Evolutionary conservation across 2,113 vertebrate genomes (phyloP).

Genomic region (Thunnus maccoyii): DNA sequence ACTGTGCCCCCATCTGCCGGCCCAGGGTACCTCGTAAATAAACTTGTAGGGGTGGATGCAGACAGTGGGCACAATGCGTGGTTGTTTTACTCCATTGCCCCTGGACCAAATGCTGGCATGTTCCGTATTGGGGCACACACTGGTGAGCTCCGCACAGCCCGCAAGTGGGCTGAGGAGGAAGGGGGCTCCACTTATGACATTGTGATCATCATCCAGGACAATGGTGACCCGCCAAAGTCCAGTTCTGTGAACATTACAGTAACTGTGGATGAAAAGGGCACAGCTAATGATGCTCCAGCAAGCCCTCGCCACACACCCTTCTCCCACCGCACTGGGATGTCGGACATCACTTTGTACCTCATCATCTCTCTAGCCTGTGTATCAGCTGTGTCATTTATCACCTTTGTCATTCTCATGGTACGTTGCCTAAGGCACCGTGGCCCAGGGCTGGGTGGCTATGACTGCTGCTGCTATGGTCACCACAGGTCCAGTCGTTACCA

Average conservation of each 20-base stretch:
- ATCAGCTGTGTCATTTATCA: slow-evolving; percentile 87
- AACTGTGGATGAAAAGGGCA: slow-evolving; percentile 86
- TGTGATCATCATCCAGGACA: slow-evolving; percentile 87
- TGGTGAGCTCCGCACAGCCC: slow-evolving; percentile 88
- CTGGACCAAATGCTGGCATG: slow-evolving; percentile 81
- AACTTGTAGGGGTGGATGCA: slow-evolving; percentile 90
- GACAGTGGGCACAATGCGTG: slow-evolving; percentile 94
- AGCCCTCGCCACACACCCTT: slow-evolving; percentile 79
- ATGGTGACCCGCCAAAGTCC: slow-evolving; percentile 86
- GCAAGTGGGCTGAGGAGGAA: slow-evolving; percentile 84
- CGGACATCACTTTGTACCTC: slow-evolving; percentile 88
- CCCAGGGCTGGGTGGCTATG: slow-evolving; percentile 65
- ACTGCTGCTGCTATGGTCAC: slow-evolving; percentile 85
- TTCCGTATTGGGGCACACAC: slow-evolving; percentile 88
- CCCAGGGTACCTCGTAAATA: slow-evolving; percentile 88
- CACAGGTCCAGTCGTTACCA: slow-evolving; percentile 84
- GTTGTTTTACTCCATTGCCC: slow-evolving; percentile 89
- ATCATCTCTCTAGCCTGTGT: slow-evolving; percentile 90
- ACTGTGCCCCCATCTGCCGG: slow-evolving; percentile 81
- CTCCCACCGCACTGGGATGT: slow-evolving; percentile 78
- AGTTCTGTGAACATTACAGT: slow-evolving; percentile 86
- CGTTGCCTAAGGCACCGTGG: slow-evolving; percentile 84
- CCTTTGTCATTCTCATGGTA: slow-evolving; percentile 84
- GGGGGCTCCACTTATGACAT: slow-evolving; percentile 83
- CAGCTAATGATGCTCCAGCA: slow-evolving; percentile 79